Evolutionary conservation across 2,113 vertebrate species (phyloP).

Genomic region (Peromyscus polionotus): DNA sequence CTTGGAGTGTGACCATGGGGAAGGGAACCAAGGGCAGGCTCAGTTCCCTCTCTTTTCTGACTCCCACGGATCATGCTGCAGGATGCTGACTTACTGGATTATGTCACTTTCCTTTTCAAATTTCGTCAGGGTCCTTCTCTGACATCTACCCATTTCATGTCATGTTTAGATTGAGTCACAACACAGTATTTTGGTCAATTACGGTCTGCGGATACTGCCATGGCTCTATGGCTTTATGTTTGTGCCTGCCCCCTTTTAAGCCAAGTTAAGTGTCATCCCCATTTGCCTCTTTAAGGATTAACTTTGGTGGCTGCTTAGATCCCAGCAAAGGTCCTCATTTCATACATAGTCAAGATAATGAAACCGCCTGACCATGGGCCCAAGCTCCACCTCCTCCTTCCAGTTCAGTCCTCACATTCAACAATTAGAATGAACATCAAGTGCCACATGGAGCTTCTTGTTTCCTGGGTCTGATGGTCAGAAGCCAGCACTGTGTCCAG

Average conservation of each 20-base stretch:
- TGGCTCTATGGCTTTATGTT: too few species aligned
- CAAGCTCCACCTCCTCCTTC: not conserved
- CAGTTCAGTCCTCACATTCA: not conserved
- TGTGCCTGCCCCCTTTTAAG: not conserved
- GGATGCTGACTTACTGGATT: not conserved
- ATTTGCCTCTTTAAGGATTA: not conserved
- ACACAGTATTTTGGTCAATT: not conserved
- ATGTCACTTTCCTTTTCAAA: not conserved
- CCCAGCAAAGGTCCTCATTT: not conserved
- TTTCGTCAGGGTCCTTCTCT: not conserved
- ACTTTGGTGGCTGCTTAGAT: not conserved
- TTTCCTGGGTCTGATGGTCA: not conserved
- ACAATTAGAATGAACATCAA: not conserved
- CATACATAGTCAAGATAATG: not conserved
- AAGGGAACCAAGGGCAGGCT: not conserved
- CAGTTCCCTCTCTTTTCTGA: not conserved
- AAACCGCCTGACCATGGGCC: not conserved
- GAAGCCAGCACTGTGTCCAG: not conserved
- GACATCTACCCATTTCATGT: not conserved
- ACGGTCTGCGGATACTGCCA: not conserved
- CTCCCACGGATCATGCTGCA: not conserved
- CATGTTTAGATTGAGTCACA: not conserved
- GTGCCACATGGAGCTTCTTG: not conserved
- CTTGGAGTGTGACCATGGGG: not conserved
- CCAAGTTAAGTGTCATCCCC: too few species aligned